phyloP scores from a whole-genome alignment of 2,888 invertebrate genomes.

The Drosophila tanythrix region DNA sequence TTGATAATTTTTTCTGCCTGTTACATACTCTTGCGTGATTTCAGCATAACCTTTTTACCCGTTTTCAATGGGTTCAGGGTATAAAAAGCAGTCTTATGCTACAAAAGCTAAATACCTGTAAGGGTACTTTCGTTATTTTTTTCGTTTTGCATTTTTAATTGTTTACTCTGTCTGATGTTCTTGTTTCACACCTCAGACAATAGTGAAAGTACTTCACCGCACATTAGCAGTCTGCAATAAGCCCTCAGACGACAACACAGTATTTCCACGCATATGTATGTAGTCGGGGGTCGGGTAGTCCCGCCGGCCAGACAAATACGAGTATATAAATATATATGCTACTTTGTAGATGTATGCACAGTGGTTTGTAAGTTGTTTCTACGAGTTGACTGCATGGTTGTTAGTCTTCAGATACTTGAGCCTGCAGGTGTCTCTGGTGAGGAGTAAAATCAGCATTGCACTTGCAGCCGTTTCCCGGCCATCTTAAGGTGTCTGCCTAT shows the following conservation, averaged over 20 bases:
- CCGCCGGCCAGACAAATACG: slow-evolving; percentile 28
- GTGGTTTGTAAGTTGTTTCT: slow-evolving; percentile 24
- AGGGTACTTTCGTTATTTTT: slow-evolving; percentile 22
- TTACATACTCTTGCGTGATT: neutral
- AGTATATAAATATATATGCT: slow-evolving; percentile 23
- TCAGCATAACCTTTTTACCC: neutral
- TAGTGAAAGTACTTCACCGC: slow-evolving; percentile 69
- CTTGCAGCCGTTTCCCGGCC: slow-evolving; percentile 5
- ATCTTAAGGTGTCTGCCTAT: slow-evolving; percentile 6
- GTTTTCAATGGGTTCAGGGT: neutral
- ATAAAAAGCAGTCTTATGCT: slow-evolving; percentile 10
- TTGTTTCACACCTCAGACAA: slow-evolving; percentile 69
- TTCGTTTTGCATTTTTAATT: slow-evolving; percentile 60
- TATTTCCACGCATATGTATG: slow-evolving; percentile 32
- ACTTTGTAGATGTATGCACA: slow-evolving; percentile 10
- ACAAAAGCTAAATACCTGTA: slow-evolving; percentile 17
- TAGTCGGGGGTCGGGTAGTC: slow-evolving; percentile 17
- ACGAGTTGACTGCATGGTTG: neutral
- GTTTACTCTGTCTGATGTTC: slow-evolving; percentile 57
- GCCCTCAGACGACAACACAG: slow-evolving; percentile 57
- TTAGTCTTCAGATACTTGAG: slow-evolving; percentile 11
- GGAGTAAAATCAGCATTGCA: slow-evolving; percentile 15
- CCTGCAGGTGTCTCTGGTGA: slow-evolving; percentile 6
- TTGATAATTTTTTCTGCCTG: neutral
- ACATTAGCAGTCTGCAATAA: slow-evolving; percentile 56